A percentile compares a stretch with the other conserved stretches of the same genome.
These are phyloP conservation scores for Arenicola marina DNA, from an alignment of 2,888 invertebrate species.

Conservation along the genomic window DNA sequence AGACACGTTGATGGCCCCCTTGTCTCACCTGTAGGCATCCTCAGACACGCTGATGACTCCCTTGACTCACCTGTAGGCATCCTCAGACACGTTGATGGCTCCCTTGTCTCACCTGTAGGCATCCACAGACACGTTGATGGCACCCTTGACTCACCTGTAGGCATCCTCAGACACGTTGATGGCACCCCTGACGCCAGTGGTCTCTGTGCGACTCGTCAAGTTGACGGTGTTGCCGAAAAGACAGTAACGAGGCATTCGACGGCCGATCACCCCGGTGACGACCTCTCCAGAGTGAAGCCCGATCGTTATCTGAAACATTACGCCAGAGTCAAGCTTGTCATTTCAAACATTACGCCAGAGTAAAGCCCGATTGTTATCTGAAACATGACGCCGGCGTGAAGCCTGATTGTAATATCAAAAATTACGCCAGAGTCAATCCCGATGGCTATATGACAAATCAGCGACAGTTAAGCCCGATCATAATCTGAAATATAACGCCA, in stretches of 20 bases:
- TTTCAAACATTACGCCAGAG: too few species aligned
- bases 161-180: constrained; percentile 84
- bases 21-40: too few species aligned
- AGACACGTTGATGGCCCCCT: too few species aligned
- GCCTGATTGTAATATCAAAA: too few species aligned
- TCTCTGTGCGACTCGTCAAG: constrained; percentile 89
- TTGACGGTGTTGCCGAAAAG: constrained; percentile 94
- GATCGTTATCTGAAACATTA: constrained; percentile 91
- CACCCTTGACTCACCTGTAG: constrained; percentile 52
- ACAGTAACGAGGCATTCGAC: constrained; percentile 61
- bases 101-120: too few species aligned
- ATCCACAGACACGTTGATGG: not conserved
- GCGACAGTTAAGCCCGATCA: constrained; percentile 91
- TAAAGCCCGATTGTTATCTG: constrained; percentile 93
- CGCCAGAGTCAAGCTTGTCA: too few species aligned
- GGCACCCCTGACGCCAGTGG: constrained; percentile 83
- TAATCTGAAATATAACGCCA: too few species aligned
- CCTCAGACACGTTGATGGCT: too few species aligned
- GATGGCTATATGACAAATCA: constrained; percentile 92
- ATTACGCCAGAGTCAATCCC: constrained; percentile 93
- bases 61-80: too few species aligned
- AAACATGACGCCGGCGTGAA: too few species aligned
- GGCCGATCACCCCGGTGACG: constrained; percentile 92
- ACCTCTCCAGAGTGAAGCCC: constrained; percentile 94
- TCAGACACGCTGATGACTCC: too few species aligned